Evolutionary conservation across 2,113 vertebrate species (phyloP), one percentile per base, ranked within the genome.

Genomic region (Chaetodon auriga): DNA sequence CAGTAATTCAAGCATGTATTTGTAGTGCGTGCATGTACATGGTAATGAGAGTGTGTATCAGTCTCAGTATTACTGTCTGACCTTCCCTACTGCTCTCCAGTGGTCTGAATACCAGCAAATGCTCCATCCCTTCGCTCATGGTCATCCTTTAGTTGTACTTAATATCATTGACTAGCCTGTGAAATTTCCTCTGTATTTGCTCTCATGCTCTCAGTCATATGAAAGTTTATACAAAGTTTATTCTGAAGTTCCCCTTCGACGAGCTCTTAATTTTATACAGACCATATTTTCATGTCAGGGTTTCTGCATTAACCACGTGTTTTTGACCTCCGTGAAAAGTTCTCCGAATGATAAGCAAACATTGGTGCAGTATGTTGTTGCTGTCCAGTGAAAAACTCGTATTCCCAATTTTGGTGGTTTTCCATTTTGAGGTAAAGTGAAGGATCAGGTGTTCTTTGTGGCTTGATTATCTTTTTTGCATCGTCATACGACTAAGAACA

Each of bases 31-130:
- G 68, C 68, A 41, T 80, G 81, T 73, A 78, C 74, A 73, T 70
- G 51, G 18, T 49, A 46, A 13, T 75, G 58, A 71, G 68, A 1
- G 14, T 84, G 35, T 54, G 46, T 80, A 75, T 82, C 41, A 68
- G 13, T 88, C 19, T 87, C 85, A 90, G 90, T 92, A 88, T 92
- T 92, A 83, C 63, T 49, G 77, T 84, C 74, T 53, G 46, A 77
- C 55, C 58, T 74, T 70, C 49, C 15, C 25, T 38, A 36, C 51
- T 68, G 85, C 25, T 69, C 76, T 80, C 81, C 62, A 69, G 13
- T 16, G 69, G 74, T 87, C 53, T 74, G 45, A 85, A 49, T 78
- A 65, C 48, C 64, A 75, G 81, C 25, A 68, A 35, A 35, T 25
- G 8, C 60, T 58, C 68, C 72, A 23, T 46, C 49, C 21, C 35